A percentile compares a stretch with the other conserved stretches of the same genome.
phyloP scores from a whole-genome alignment of 1,140 invertebrate species.

The Plodia interpunctella region DNA sequence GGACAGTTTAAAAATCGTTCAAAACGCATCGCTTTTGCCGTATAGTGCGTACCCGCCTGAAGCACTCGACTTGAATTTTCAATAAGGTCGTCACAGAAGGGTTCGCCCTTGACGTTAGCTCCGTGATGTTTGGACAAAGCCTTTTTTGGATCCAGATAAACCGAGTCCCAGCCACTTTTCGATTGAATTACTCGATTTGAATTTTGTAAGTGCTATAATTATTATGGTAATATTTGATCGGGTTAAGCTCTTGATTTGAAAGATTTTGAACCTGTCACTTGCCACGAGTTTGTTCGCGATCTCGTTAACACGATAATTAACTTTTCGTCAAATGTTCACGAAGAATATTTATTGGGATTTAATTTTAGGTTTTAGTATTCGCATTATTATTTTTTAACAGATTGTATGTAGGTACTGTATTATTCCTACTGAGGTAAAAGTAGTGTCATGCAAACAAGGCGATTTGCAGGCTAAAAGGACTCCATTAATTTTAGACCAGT shows the following conservation, averaged over 20 bases:
- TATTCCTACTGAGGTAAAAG: no score
- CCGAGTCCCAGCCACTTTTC: conserved; percentile 23
- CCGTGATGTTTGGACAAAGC: conserved; percentile 60
- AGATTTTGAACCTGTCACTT: conserved; percentile 10
- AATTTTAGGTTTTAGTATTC: no score
- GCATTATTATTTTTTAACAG: no score
- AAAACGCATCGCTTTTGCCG: conserved; percentile 24
- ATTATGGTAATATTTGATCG: conserved; percentile 17
- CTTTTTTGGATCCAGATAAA: conserved; percentile 45
- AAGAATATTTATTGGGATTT: background rate
- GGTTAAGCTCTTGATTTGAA: conserved; percentile 13
- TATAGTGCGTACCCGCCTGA: conserved; percentile 30
- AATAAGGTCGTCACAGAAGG: conserved; percentile 54
- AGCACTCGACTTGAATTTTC: conserved; percentile 40
- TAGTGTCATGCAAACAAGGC: no score
- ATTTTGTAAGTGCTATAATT: conserved; percentile 19
- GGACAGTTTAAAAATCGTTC: no score
- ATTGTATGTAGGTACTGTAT: no score
- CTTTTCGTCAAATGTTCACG: background rate
- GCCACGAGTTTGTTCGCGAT: conserved; percentile 14
- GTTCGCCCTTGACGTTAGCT: conserved; percentile 53
- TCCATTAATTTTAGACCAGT: no score
- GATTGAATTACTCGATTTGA: conserved; percentile 29
- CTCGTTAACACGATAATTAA: conserved; percentile 7
- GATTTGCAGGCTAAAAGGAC: no score